Evolutionary conservation across 2,888 invertebrate species (phyloP).

Genomic region (Dynastes hyllus): DNA sequence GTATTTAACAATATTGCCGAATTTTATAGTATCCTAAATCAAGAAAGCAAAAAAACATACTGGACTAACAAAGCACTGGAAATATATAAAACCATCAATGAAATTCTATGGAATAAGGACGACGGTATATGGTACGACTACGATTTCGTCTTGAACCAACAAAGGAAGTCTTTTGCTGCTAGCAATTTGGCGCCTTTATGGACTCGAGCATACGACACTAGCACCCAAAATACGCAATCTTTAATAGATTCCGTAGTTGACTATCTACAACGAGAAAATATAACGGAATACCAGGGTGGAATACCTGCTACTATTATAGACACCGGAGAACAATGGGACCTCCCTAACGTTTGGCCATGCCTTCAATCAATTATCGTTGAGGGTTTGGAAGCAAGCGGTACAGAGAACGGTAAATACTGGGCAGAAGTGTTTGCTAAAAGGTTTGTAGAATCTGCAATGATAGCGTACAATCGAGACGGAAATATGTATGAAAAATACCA

Average conservation of each 20-base stretch:
- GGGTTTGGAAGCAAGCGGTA: constrained; percentile 73
- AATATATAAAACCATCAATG: constrained; percentile 78
- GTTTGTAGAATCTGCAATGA: constrained; percentile 81
- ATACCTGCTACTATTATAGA: constrained; percentile 79
- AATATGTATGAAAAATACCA: constrained; percentile 86
- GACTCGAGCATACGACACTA: constrained; percentile 69
- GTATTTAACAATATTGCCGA: constrained; percentile 78
- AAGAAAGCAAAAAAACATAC: constrained; percentile 70
- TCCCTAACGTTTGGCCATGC: constrained; percentile 91
- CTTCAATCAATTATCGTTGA: constrained; percentile 83
- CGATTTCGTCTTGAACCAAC: constrained; percentile 74
- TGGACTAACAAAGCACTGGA: constrained; percentile 74
- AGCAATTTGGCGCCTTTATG: constrained; percentile 83
- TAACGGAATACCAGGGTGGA: constrained; percentile 74
- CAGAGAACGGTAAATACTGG: constrained; percentile 73
- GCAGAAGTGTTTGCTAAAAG: constrained; percentile 79
- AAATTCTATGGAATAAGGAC: constrained; percentile 81
- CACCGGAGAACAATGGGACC: constrained; percentile 87
- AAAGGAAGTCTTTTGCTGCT: constrained; percentile 70
- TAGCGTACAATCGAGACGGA: constrained; percentile 75
- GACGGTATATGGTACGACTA: constrained; percentile 89
- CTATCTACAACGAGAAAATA: constrained; percentile 72
- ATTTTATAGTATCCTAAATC: constrained; percentile 74
- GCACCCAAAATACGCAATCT: background rate
- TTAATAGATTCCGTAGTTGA: constrained; percentile 69